Base-by-base conservation (phyloP, 2,113 vertebrate genomes). In the Octodon degus region DNA sequence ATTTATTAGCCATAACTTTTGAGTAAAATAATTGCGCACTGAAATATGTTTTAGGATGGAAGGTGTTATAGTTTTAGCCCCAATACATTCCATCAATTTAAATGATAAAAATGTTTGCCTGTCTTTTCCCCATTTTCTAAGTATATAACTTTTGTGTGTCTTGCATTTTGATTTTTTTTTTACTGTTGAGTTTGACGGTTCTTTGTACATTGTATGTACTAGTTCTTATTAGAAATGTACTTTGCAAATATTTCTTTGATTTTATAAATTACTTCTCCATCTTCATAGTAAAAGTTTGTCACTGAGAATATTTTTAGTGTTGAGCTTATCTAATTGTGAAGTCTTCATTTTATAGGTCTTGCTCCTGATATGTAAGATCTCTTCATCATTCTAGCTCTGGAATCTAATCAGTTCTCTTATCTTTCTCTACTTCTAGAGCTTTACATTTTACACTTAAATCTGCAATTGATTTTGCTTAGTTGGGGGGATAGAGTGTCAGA, bases 21-120 rank as follows among this genome's bases (percentile, higher is more conserved):
- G 20, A 99, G 97, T 98, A 98, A 98, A 98, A 98, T 98, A 98
- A 98, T 98, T 99, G 98, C 98, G 98, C 98, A 98, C 98, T 98
- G 98, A 98, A 98, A 98, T 98, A 98, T 98, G 97, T 98, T 99
- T 98, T 98, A 98, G 98, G 98, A 98, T 98, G 98, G 98, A 98
- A 97, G 98, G 98, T 98, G 97, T 98, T 98, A 98, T 91, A 98
- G 98, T 98, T 99, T 98, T 98, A 97, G 98, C 97, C 98, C 98
- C 98, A 99, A 98, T 98, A 97, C 98, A 98, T 98, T 98, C 98
- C 97, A 98, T 98, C 98, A 94, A 17, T 67, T 0, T 98, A 98
- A 98, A 96, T 89, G 97, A 97, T 93, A 98, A 30, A 79, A 76
- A 47, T 9, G 7, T 19, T n/a, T 70, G 30, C 43, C 25, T 17